Evolutionary conservation across 2,113 vertebrate genomes (phyloP).

Genomic region (Atractosteus spatula): DNA sequence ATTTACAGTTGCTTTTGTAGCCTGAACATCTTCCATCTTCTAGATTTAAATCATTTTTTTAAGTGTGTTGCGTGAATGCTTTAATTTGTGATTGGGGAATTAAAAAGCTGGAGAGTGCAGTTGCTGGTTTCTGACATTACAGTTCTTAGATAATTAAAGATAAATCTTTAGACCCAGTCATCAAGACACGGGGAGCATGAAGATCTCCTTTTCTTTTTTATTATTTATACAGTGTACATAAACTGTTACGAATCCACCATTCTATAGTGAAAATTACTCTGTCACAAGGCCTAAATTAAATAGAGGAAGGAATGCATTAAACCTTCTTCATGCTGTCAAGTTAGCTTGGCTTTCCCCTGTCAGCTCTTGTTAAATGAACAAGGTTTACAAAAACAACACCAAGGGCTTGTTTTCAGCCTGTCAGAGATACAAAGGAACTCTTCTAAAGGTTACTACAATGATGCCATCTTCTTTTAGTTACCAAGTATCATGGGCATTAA

Average conservation of each 20-base stretch:
- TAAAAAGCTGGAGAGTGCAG: no score
- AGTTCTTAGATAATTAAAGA: no score
- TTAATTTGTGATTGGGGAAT: no score
- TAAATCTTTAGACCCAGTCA: not conserved
- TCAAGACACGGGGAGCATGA: not conserved
- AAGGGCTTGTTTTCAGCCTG: conserved; percentile 29
- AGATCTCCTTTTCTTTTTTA: not conserved
- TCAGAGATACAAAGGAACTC: conserved; percentile 20
- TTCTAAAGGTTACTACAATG: conserved; percentile 9
- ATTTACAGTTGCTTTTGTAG: conserved; percentile 3
- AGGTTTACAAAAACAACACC: conserved; percentile 38
- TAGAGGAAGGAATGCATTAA: conserved; percentile 38
- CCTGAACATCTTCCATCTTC: not conserved
- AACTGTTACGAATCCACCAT: conserved; percentile 7
- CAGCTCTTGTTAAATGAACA: conserved; percentile 42
- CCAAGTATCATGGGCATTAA: not conserved
- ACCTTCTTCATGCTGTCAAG: conserved; percentile 32
- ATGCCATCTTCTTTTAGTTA: conserved; percentile 5
- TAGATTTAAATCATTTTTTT: no score
- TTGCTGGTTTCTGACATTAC: no score
- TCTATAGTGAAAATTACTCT: conserved; percentile 39
- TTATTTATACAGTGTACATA: not conserved
- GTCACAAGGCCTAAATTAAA: conserved; percentile 35
- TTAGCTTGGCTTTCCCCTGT: conserved; percentile 28
- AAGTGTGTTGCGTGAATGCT: no score